Conservation (phyloP, 2,797 vertebrate species). For the Liparis tanakae region DNA sequence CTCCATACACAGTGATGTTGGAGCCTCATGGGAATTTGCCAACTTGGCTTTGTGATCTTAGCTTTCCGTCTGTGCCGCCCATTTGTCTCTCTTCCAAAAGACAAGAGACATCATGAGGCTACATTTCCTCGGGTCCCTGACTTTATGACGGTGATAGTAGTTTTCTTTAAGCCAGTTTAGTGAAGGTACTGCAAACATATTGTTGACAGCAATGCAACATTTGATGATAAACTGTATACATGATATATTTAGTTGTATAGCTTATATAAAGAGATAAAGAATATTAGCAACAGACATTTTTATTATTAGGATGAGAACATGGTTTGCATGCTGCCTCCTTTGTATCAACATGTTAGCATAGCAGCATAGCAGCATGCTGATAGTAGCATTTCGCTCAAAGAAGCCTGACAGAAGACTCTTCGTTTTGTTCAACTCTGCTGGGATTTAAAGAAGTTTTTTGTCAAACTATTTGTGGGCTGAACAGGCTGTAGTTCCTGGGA, state of each 20-base stretch:
- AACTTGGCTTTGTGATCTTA: constrained; percentile 7
- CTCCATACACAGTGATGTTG: neutral
- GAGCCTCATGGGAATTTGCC: neutral
- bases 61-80: neutral
- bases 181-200: neutral
- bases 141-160: neutral
- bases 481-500: neutral
- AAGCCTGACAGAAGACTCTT: no score
- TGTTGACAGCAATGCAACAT: neutral
- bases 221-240: neutral
- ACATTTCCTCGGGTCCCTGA: neutral
- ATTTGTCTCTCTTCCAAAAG: constrained; percentile 4
- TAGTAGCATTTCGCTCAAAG: no score
- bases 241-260: neutral
- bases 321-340: no score
- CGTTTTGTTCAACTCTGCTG: no score
- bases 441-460: no score
- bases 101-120: neutral
- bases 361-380: no score
- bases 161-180: neutral
- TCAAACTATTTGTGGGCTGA: no score
- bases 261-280: neutral
- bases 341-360: no score
- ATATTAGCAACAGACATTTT: no score
- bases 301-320: no score